Base-by-base conservation (phyloP, 2,797 vertebrate species). In the Anniella stebbinsi region DNA sequence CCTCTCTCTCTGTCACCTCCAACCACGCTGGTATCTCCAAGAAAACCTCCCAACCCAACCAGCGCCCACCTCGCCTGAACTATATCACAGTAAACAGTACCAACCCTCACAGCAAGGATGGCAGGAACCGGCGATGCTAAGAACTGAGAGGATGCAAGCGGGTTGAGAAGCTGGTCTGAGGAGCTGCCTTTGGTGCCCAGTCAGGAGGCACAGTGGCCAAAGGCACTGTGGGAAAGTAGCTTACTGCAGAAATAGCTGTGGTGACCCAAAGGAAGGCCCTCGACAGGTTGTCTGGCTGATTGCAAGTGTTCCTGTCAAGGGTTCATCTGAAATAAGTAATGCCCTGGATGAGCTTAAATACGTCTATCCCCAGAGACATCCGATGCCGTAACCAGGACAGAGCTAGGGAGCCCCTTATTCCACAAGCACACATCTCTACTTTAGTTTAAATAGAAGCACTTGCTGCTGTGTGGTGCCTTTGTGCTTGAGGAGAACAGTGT, bases 41-140 rank as follows among this genome's bases (percentile, higher is more conserved):
- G 96, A 97, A 97, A 87, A 96, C 87, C 8, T 69, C 97, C 70
- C 95, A 86, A 21, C 45, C 92, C 84, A 73, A 97, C 60, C 97
- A 97, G 93, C 95, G 93, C 21, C 95, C 93, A 5, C 97, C 97
- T 57, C 96, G 95, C 3, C 96, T 97, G 25, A 93, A 97, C 93
- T 97, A 97, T 78, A 81, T 98, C 93, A 96, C 95, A 93, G 92
- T 95, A 88, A 97, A 95, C 0, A 80, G 96, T 57, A 51, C 95
- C 10, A 97, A 96, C 23, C 23, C 81, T 45, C 51, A 73, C 3
- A 0, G 92, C 72, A 93, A 93, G 83, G 94, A 86, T 0, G 12
- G 87, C 63, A 57, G 82, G 89, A 86, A 85, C 38, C 82, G 63
- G 18, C 8, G 3, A 72, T 60, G 75, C 45, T 88, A 87, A 94